Conservation (phyloP, 2,888 invertebrate genomes). For the Schizaphis graminum region DNA sequence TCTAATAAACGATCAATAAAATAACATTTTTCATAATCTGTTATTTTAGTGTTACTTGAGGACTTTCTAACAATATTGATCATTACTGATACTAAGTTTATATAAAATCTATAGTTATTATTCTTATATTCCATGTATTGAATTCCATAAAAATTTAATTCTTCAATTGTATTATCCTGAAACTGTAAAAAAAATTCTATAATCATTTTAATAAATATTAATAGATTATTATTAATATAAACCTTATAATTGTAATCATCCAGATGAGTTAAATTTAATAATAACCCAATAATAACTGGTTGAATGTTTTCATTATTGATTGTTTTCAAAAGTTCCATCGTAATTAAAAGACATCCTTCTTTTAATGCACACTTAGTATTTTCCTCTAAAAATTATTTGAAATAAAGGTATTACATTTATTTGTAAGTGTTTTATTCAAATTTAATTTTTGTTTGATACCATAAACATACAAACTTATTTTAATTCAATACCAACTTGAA, state of each 20-base stretch:
- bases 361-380: slow-evolving; percentile 54
- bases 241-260: slow-evolving; percentile 51
- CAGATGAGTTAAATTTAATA: slow-evolving; percentile 60
- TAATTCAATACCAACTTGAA: neutral
- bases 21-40: slow-evolving; percentile 56
- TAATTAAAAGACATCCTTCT: slow-evolving; percentile 46
- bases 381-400: slow-evolving; percentile 41
- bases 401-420: neutral
- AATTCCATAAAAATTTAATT: slow-evolving; percentile 45
- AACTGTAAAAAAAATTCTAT: slow-evolving; percentile 3
- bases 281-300: slow-evolving; percentile 31
- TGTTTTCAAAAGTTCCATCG: slow-evolving; percentile 44
- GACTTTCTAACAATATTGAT: slow-evolving; percentile 51
- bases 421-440: neutral
- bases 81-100: slow-evolving; percentile 48
- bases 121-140: slow-evolving; percentile 21
- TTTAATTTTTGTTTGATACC: neutral
- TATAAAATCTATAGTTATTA: slow-evolving; percentile 15
- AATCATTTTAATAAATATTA: neutral
- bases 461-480: neutral
- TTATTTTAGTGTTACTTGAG: slow-evolving; percentile 21
- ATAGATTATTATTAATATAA: neutral
- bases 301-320: slow-evolving; percentile 31
- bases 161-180: slow-evolving; percentile 38
- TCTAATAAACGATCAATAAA: slow-evolving; percentile 51